Base-by-base conservation (phyloP, 2,888 invertebrate species). In the Cerastis rubricosa region DNA sequence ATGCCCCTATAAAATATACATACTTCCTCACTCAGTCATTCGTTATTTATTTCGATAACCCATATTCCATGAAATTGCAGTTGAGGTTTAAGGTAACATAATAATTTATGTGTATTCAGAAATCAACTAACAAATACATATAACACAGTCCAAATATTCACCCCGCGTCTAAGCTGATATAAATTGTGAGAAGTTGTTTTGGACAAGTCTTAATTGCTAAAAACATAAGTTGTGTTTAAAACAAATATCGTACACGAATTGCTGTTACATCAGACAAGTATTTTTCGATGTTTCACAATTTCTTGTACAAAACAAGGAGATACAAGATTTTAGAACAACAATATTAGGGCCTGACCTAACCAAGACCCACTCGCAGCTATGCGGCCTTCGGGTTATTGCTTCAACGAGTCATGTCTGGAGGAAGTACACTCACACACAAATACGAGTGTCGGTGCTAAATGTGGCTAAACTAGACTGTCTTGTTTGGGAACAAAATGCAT, bases 311-410 rank as follows among this genome's bases (percentile, higher is more conserved):
- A 59, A 59, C 8, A 19, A 29, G 29, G 17, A 19, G 29, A 9
- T 17, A 59, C 19, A 19, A 29, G 9, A 29, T 29, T 29, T 59
- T 19, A 19, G 2, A 9, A 29, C 17, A 29, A 22, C 19, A 72
- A 35, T 61, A 35, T 25, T 43, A 47, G 61, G 35, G 35, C n/a
- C 43, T 12, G 12, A 22, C 12, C 8, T 35, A 51, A 77, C 22
- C 35, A 47, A 57, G 57, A 25, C 11, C 22, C 25, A 29, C 22
- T 35, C 45, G 12, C 51, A 64, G 51, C 29, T 63, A 57, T 47
- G 64, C 25, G 78, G 70, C 81, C 76, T 75, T 78, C 68, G 29
- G 61, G 61, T 67, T 22, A 71, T 71, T 76, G 69, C 35, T 25
- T 19, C 71, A 69, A 74, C 57, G 61, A 73, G 77, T n/a, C n/a